phyloP scores from a whole-genome alignment of 2,888 invertebrate genomes.

The Ferrisia virgata region DNA sequence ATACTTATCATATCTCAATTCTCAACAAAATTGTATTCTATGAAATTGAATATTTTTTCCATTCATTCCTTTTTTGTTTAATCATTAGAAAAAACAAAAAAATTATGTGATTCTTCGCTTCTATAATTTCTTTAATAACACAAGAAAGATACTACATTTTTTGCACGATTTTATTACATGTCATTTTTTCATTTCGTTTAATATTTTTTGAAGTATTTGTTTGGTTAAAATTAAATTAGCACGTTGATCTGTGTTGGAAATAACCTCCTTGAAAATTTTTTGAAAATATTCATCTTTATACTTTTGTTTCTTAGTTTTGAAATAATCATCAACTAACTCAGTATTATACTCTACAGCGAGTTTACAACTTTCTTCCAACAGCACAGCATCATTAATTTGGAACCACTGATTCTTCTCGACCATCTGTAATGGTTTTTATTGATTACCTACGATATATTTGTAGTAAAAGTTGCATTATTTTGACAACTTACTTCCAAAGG shows the following conservation, averaged over 20 bases:
- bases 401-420: slow-evolving; percentile 64
- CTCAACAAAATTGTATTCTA: too few relatives aligned
- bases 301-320: neutral
- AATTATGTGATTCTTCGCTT: too few relatives aligned
- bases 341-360: neutral
- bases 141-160: too few relatives aligned
- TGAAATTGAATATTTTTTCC: too few relatives aligned
- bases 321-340: slow-evolving; percentile 24
- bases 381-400: slow-evolving; percentile 56
- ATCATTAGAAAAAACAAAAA: too few relatives aligned
- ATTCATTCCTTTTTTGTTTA: too few relatives aligned
- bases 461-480: too few relatives aligned
- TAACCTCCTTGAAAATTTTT: neutral
- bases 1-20: too few relatives aligned
- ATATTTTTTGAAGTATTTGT: slow-evolving; percentile 2
- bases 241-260: neutral
- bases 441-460: neutral
- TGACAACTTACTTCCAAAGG: slow-evolving; percentile 55
- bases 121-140: too few relatives aligned
- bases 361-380: slow-evolving; percentile 36
- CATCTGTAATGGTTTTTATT: slow-evolving; percentile 54
- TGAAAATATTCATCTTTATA: neutral
- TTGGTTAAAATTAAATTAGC: neutral
- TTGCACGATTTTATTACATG: neutral
- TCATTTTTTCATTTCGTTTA: neutral